phyloP scores from a whole-genome alignment of 2,888 invertebrate species.

The Cheilosia impressa region DNA sequence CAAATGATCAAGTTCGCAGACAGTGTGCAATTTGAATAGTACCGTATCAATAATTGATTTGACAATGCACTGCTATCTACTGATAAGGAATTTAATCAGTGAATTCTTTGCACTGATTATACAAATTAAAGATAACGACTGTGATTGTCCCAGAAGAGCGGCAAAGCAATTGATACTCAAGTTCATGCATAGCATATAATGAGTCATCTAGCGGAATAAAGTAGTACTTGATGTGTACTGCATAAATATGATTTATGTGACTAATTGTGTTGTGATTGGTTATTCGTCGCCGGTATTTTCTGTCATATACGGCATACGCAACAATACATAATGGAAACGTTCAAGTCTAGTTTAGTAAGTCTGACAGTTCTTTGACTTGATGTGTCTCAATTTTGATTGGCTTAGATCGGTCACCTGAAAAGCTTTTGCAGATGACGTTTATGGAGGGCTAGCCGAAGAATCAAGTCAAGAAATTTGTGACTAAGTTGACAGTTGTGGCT shows the following conservation, averaged over 20 bases:
- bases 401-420: no score
- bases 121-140: not conserved
- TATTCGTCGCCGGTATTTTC: no score
- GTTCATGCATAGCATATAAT: not conserved
- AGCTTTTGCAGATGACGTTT: no score
- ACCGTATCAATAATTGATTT: constrained; percentile 18
- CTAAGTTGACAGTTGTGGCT: no score
- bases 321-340: no score
- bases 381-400: no score
- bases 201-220: not conserved
- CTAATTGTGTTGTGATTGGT: no score
- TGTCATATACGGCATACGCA: no score
- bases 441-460: no score
- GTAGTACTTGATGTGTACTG: not conserved
- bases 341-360: no score
- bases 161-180: not conserved
- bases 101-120: not conserved
- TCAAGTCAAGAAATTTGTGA: no score
- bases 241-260: not conserved
- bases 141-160: not conserved
- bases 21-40: constrained; percentile 33
- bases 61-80: constrained; percentile 12
- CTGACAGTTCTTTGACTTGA: no score
- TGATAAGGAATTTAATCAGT: constrained; percentile 53
- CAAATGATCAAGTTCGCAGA: constrained; percentile 14